Conservation (phyloP, 1,140 invertebrate genomes). For the Ptiloglossa arizonensis region DNA sequence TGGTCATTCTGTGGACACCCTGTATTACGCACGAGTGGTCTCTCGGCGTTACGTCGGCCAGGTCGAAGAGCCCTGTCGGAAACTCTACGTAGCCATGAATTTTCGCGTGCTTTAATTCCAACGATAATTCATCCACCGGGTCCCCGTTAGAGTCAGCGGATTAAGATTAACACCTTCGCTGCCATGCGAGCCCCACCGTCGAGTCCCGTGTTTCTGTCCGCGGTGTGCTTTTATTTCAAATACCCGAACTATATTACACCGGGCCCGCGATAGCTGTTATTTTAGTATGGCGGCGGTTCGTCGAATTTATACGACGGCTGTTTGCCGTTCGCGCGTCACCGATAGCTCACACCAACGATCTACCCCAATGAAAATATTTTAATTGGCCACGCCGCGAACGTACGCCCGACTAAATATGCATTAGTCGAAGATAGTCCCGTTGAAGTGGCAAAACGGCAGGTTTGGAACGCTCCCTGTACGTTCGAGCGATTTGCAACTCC, state of each 20-base stretch:
- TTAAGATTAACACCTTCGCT: slow-evolving; percentile 48
- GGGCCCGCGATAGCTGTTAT: slow-evolving; percentile 18
- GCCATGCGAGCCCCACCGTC: neutral
- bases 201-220: neutral
- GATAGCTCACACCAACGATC: neutral
- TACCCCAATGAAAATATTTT: slow-evolving; percentile 41
- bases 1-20: too few species aligned
- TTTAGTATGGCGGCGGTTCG: slow-evolving; percentile 22
- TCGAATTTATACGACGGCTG: slow-evolving; percentile 27
- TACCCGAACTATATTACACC: slow-evolving; percentile 33
- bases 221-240: slow-evolving; percentile 39
- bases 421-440: neutral
- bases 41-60: neutral
- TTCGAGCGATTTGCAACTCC: neutral
- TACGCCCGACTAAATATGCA: slow-evolving; percentile 3
- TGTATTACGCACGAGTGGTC: too few species aligned
- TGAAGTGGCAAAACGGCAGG: neutral
- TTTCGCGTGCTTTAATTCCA: slow-evolving; percentile 37
- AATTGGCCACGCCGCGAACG: slow-evolving; percentile 22
- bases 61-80: neutral
- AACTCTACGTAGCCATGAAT: slow-evolving; percentile 32
- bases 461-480: neutral
- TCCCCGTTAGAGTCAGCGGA: slow-evolving; percentile 25
- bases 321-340: slow-evolving; percentile 27
- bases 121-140: slow-evolving; percentile 8